These are phyloP conservation scores for Pseudeuparius sepicola DNA, from an alignment of 2,888 invertebrate genomes.

Conservation along the genomic window DNA sequence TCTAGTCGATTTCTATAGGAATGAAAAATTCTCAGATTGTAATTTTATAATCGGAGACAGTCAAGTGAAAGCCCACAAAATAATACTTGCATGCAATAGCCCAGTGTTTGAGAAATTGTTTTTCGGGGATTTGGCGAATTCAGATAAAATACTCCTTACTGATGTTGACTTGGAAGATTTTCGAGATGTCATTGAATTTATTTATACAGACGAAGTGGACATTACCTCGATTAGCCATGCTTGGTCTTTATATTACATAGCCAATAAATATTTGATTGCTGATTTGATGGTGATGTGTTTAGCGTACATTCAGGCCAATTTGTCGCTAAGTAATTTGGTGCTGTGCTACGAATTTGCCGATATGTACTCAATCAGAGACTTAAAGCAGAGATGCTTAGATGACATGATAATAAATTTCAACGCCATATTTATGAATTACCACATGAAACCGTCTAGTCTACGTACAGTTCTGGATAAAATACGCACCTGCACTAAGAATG, in stretches of 20 bases:
- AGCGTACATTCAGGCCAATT: slow-evolving; percentile 44
- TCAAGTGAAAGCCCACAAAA: slow-evolving; percentile 49
- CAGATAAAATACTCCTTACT: slow-evolving; percentile 44
- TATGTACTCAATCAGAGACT: slow-evolving; percentile 46
- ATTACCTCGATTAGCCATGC: slow-evolving; percentile 48
- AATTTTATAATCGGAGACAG: slow-evolving; percentile 45
- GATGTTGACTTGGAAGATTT: slow-evolving; percentile 53
- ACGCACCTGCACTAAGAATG: slow-evolving; percentile 38
- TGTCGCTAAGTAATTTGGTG: slow-evolving; percentile 48
- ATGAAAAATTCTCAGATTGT: slow-evolving; percentile 40
- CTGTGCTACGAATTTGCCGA: slow-evolving; percentile 52
- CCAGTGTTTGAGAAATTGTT: slow-evolving; percentile 62
- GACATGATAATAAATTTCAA: slow-evolving; percentile 47
- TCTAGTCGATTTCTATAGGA: slow-evolving; percentile 15
- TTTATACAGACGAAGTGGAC: slow-evolving; percentile 50
- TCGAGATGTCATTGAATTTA: slow-evolving; percentile 49
- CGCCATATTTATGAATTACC: slow-evolving; percentile 44
- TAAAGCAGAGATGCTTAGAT: slow-evolving; percentile 43
- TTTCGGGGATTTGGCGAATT: slow-evolving; percentile 48
- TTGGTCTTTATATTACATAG: slow-evolving; percentile 53
- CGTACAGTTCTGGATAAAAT: slow-evolving; percentile 37
- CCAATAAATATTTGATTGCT: slow-evolving; percentile 54
- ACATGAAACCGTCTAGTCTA: slow-evolving; percentile 43
- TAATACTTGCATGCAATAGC: slow-evolving; percentile 54
- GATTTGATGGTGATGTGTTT: slow-evolving; percentile 44